Base-by-base conservation (phyloP, 2,113 vertebrate species). In the Laticauda laticaudata region DNA sequence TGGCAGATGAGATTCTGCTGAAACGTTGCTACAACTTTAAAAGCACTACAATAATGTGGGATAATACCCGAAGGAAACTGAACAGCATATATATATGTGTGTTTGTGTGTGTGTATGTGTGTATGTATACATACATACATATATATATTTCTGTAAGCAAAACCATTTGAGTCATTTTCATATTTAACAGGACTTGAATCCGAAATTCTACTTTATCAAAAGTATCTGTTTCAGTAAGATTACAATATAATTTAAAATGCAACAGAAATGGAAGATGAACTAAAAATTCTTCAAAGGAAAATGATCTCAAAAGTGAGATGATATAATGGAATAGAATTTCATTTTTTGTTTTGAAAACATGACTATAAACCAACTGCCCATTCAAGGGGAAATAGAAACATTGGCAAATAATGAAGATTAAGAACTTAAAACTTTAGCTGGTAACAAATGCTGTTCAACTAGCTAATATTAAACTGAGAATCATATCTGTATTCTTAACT, bases 221-320 rank as follows among this genome's bases (percentile, higher is more conserved):
- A 92, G 43, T 43, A 15, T 43, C 64, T 55, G 51, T n/a, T 55
- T 94, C 86, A 90, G 39, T 86, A 34, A 61, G 43, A 85, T 94
- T 86, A 54, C n/a, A 54, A 34, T 93, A 92, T 96, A 0, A 39
- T 94, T 95, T 95, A 94, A 92, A 94, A 53, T 92, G 39, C 26
- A 92, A 1, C 45, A 56, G 23, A 75, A 56, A 43, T 24, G 9
- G 93, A 64, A 15, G 87, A 55, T 26, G 89, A 59, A 89, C 87
- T 93, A 87, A 8, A 85, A 53, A 51, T 54, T n/a, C 1, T 12
- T 61, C 45, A 64, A 88, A 91, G 59, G 88, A 91, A 81, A 85
- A 34, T 64, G 15, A 87, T 92, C 10, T 5, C 6, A 26, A n/a
- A 93, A 75, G 0, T 53, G 81, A 93, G 55, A 21, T 94, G 2